Evolutionary conservation across 2,888 invertebrate genomes (phyloP), one percentile per base, ranked within the genome.

Genomic region (Rhingia rostrata): DNA sequence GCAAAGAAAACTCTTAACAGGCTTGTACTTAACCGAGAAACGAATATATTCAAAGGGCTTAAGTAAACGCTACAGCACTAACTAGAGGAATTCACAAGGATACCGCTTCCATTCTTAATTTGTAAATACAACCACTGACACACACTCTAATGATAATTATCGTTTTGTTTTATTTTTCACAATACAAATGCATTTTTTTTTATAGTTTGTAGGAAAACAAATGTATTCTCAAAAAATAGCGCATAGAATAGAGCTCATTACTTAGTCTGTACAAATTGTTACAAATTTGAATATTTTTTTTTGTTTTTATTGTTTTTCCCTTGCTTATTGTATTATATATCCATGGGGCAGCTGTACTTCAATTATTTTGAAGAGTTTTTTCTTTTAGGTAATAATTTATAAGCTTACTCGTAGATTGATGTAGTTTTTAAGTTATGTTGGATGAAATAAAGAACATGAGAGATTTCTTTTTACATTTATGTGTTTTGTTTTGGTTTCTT

Each of bases 191-290:
- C 47, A 53, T 73, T 73, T 73, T 61, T 35, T 45, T 37, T 53
- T n/a, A 2, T 45, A 37, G 4, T 47, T 10, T 35, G 22, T 45
- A 53, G 30, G 32, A 47, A 37, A 35, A 22, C 22, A 47, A 10
- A 9, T 7, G 9, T 30, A 5, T 61, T 33, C 41, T 60, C 33
- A 10, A 7, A 37, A 37, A 74, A 75, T 30, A 9, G 58, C 39
- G 33, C 43, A 69, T 58, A 64, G 51, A 37, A 54, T 39, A 61
- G 58, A 2, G 10, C 14, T 12, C 12, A n/a, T 47, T 45, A 64
- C 58, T 70, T 77, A 75, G 33, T 63, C 41, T 77, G 81, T 81
- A 82, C 77, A 77, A 82, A 77, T 66, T 22, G 43, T 75, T 69
- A 53, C 22, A 35, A 30, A 22, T 33, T 66, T 58, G 22, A 32